Conservation (phyloP, 1,140 invertebrate genomes). For the Hirudo medicinalis region DNA sequence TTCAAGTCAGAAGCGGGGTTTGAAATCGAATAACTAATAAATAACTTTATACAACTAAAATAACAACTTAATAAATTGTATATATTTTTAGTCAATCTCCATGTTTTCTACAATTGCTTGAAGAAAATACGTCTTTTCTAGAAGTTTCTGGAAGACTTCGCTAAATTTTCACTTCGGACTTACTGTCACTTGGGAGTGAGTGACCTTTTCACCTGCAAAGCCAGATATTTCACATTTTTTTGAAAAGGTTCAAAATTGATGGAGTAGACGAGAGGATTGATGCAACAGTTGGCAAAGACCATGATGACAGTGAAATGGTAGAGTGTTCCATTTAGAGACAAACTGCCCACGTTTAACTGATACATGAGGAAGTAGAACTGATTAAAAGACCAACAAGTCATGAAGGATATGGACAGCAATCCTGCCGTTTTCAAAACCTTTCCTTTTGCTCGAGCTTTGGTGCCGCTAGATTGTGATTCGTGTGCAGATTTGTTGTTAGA, state of each 20-base stretch:
- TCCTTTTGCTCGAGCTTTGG: conserved; percentile 9
- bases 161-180: too few relatives aligned
- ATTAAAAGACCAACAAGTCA: conserved; percentile 19
- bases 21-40: too few relatives aligned
- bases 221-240: conserved; percentile 9
- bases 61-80: too few relatives aligned
- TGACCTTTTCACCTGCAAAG: too few relatives aligned
- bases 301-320: conserved; percentile 22
- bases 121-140: too few relatives aligned
- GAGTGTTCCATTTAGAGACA: conserved; percentile 17
- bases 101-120: too few relatives aligned
- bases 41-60: too few relatives aligned
- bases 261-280: conserved; percentile 22
- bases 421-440: conserved; percentile 21
- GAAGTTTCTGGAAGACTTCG: too few relatives aligned
- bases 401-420: conserved; percentile 17
- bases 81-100: too few relatives aligned
- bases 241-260: conserved; percentile 20
- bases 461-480: not conserved
- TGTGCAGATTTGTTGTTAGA: too few relatives aligned
- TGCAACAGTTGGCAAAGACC: conserved; percentile 23
- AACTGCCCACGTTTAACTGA: not conserved
- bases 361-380: conserved; percentile 20
- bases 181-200: too few relatives aligned
- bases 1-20: too few relatives aligned